Evolutionary conservation across 2,797 vertebrate species (phyloP).

Genomic region (Nannoperca obscura): DNA sequence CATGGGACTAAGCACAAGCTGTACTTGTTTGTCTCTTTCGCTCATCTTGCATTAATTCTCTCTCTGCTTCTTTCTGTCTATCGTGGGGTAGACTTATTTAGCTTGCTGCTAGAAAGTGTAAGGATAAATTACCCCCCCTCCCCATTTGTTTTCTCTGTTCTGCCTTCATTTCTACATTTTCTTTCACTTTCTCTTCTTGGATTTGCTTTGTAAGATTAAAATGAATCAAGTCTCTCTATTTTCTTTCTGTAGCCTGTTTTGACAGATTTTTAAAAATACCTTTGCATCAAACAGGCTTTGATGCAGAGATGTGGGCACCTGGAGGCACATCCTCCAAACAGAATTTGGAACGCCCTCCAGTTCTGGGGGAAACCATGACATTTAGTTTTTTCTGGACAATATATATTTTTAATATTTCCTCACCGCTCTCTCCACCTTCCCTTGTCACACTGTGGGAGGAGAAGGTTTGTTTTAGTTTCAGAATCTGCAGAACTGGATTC

Average conservation of each 20-base stretch:
- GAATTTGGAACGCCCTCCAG: not conserved
- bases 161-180: not conserved
- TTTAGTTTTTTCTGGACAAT: conserved; percentile 23
- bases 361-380: conserved; percentile 29
- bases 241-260: not conserved
- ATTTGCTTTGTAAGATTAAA: not conserved
- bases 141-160: not conserved
- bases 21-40: conserved; percentile 14
- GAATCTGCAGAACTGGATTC: conserved; percentile 6
- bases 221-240: not conserved
- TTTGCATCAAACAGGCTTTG: not conserved
- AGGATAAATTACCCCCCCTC: not conserved
- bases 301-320: conserved; percentile 5
- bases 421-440: conserved; percentile 5
- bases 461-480: conserved; percentile 12
- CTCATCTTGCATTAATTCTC: conserved; percentile 1
- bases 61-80: not conserved
- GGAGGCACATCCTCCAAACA: not conserved
- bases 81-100: not conserved
- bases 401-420: not conserved
- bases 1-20: conserved; percentile 32
- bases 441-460: conserved; percentile 4
- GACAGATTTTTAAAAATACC: not conserved
- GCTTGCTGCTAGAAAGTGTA: not conserved
- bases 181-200: conserved; percentile 3